Percentiles rank a stretch among this genome's conserved stretches.
Conservation (phyloP, 2,888 invertebrate species). For the Furcula furcula region DNA sequence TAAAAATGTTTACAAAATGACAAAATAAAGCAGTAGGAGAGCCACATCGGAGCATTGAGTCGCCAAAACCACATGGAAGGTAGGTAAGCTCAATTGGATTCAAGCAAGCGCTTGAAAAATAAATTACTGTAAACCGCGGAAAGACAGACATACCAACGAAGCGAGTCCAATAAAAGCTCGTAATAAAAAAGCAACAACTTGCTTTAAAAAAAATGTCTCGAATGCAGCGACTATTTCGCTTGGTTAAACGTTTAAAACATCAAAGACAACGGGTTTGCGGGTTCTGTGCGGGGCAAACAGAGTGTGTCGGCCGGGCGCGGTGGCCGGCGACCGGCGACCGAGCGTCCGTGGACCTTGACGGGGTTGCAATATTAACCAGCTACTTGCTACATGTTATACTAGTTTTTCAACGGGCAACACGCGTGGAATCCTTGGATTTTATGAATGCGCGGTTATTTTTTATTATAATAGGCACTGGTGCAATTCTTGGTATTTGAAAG, state of each 20-base stretch:
- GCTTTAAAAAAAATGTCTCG: slow-evolving; percentile 17
- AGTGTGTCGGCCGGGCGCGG: slow-evolving; percentile 60
- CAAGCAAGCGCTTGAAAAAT: too few relatives aligned
- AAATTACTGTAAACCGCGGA: too few relatives aligned
- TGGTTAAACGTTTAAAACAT: slow-evolving; percentile 22
- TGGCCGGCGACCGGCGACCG: slow-evolving; percentile 36
- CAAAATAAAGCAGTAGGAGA: too few relatives aligned
- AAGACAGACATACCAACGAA: background rate
- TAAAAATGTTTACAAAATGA: too few relatives aligned
- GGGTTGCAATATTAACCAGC: slow-evolving; percentile 31
- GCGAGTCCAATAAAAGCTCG: too few relatives aligned
- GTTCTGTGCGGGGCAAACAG: slow-evolving; percentile 61
- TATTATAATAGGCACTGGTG: background rate
- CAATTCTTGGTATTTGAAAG: background rate
- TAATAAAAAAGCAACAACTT: too few relatives aligned
- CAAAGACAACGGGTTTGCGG: slow-evolving; percentile 57
- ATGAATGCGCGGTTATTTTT: background rate
- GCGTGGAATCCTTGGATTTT: slow-evolving; percentile 1
- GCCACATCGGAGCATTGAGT: too few relatives aligned
- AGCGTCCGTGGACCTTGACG: slow-evolving; percentile 59
- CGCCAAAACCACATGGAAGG: too few relatives aligned
- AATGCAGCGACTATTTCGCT: slow-evolving; percentile 9
- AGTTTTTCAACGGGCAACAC: slow-evolving; percentile 18
- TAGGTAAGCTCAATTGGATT: too few relatives aligned
- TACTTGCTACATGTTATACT: slow-evolving; percentile 15